These are phyloP conservation scores for Leptoteleia sp. DNA, from an alignment of 1,140 invertebrate species.

Conservation along the genomic window DNA sequence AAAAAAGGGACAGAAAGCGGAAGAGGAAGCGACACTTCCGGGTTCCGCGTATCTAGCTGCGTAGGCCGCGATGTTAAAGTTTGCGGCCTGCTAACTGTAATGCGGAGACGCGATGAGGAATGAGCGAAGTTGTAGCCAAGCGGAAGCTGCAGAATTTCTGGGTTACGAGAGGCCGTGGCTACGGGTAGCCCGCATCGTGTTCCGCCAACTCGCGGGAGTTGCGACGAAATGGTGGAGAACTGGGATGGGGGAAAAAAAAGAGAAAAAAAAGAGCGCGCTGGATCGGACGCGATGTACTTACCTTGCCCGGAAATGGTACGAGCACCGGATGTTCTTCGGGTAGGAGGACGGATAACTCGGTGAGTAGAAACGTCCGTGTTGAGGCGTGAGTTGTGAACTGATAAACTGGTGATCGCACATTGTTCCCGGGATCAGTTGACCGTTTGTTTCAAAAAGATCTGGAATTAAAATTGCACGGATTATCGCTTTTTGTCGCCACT, in stretches of 20 bases:
- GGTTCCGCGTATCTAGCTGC: constrained; percentile 46
- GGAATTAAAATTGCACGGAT: constrained; percentile 72
- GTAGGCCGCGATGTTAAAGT: constrained; percentile 69
- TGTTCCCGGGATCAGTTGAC: constrained; percentile 85
- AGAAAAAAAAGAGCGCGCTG: constrained; percentile 48
- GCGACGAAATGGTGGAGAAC: constrained; percentile 27
- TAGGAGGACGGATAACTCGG: constrained; percentile 92
- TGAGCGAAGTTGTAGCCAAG: constrained; percentile 72
- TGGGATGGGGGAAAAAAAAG: too few relatives aligned
- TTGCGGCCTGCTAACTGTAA: constrained; percentile 68
- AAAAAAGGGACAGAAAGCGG: constrained; percentile 18
- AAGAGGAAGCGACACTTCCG: constrained; percentile 59
- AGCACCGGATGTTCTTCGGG: constrained; percentile 89
- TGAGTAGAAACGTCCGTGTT: constrained; percentile 89
- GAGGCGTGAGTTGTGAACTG: constrained; percentile 84
- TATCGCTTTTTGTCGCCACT: constrained; percentile 12
- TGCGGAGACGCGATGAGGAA: constrained; percentile 74
- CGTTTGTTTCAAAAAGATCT: constrained; percentile 89
- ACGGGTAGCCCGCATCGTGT: constrained; percentile 53
- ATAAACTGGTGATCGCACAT: constrained; percentile 90
- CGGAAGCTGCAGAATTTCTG: constrained; percentile 75
- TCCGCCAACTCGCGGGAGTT: constrained; percentile 28
- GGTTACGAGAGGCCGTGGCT: constrained; percentile 67
- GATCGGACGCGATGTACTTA: constrained; percentile 75
- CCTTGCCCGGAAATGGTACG: constrained; percentile 88